phyloP scores from a whole-genome alignment of 1,140 invertebrate species.

The Drosophila santomea region DNA sequence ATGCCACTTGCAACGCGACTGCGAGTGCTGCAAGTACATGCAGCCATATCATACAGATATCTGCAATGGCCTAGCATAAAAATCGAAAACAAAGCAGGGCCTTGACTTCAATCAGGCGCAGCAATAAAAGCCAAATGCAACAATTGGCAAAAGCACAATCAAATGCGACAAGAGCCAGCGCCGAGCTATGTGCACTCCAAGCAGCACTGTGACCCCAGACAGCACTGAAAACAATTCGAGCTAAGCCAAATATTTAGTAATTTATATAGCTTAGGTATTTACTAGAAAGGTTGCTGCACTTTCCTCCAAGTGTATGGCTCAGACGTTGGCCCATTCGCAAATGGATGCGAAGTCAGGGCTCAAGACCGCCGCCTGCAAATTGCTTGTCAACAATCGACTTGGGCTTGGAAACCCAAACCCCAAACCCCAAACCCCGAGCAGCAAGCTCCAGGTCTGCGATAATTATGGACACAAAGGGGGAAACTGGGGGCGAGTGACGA shows the following conservation, averaged over 20 bases:
- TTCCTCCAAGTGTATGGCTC: conserved; percentile 9
- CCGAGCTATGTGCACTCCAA: conserved; percentile 72
- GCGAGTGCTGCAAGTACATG: conserved; percentile 17
- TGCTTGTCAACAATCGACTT: conserved; percentile 77
- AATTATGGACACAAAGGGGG: conserved; percentile 48
- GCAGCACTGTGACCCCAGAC: conserved; percentile 67
- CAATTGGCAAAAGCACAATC: conserved; percentile 77
- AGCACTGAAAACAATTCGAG: conserved; percentile 5
- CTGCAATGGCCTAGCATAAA: conserved; percentile 31
- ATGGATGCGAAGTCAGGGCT: conserved; percentile 44
- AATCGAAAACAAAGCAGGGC: conserved; percentile 71
- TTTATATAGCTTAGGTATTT: no score
- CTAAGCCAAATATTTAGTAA: no score
- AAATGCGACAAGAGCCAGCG: conserved; percentile 69
- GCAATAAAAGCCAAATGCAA: conserved; percentile 46
- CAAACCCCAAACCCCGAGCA: background rate
- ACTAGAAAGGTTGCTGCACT: no score
- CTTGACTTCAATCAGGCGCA: conserved; percentile 68
- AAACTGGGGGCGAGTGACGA: conserved; percentile 49
- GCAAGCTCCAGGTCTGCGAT: conserved; percentile 29
- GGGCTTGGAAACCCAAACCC: conserved; percentile 19
- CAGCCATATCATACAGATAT: conserved; percentile 27
- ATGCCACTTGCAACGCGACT: conserved; percentile 59
- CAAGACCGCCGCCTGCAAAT: conserved; percentile 57
- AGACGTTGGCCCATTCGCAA: conserved; percentile 26